A percentile compares a stretch with the other conserved stretches of the same genome.
Conservation (phyloP, 2,113 vertebrate genomes). For the Nannospalax galili region DNA sequence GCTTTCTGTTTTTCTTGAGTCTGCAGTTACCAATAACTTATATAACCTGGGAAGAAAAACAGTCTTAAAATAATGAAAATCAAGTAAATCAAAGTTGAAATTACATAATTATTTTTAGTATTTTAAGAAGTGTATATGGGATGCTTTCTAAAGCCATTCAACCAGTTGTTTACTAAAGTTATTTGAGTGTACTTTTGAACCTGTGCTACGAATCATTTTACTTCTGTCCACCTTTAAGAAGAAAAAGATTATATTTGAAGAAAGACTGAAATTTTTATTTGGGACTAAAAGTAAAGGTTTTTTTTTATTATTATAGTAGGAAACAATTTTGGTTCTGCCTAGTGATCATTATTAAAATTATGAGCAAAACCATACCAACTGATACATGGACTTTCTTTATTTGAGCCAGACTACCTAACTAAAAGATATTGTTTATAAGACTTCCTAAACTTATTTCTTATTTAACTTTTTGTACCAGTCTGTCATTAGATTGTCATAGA, state of each 20-base stretch:
- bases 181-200: constrained; percentile 56
- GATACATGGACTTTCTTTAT: constrained; percentile 33
- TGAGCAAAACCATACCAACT: not conserved
- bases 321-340: constrained; percentile 53
- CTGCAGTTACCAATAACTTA: constrained; percentile 28
- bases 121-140: constrained; percentile 10
- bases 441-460: constrained; percentile 56
- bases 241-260: constrained; percentile 43
- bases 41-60: constrained; percentile 29
- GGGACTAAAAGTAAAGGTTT: constrained; percentile 62
- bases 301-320: constrained; percentile 46
- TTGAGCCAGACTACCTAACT: not conserved
- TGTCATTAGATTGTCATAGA: constrained; percentile 41
- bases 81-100: constrained; percentile 17
- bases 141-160: constrained; percentile 52
- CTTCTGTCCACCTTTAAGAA: constrained; percentile 27
- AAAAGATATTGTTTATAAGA: constrained; percentile 46
- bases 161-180: constrained; percentile 52
- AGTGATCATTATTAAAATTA: constrained; percentile 56
- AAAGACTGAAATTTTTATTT: constrained; percentile 28
- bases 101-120: constrained; percentile 35
- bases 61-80: constrained; percentile 36
- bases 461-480: constrained; percentile 53
- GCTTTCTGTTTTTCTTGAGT: constrained; percentile 59
- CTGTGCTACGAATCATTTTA: constrained; percentile 33